These are phyloP conservation scores for Epistrophe eligans DNA, from an alignment of 2,888 invertebrate genomes.

Conservation along the genomic window DNA sequence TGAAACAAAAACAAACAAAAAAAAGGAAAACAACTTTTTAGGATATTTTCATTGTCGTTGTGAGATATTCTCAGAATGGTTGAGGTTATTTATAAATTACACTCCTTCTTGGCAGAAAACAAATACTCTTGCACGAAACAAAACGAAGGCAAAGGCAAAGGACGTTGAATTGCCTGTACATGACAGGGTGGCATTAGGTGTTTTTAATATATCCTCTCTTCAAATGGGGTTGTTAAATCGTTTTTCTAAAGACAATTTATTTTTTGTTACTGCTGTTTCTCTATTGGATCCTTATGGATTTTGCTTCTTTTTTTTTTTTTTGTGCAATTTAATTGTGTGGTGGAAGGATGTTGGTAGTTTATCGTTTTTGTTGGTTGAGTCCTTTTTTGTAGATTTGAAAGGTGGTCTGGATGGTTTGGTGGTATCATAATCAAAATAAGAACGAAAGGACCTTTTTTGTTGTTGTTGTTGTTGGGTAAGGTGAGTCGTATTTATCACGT, in stretches of 20 bases:
- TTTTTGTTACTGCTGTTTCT: constrained; percentile 42
- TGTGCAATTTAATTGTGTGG: constrained; percentile 34
- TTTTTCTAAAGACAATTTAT: constrained; percentile 70
- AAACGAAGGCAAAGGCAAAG: constrained; percentile 41
- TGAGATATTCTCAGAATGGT: constrained; percentile 40
- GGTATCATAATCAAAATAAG: constrained; percentile 10
- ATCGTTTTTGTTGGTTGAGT: constrained; percentile 33
- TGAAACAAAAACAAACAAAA: neutral
- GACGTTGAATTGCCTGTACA: constrained; percentile 67
- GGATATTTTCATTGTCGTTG: constrained; percentile 42
- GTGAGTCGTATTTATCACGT: constrained; percentile 51
- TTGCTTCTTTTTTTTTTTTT: neutral
- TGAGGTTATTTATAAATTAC: constrained; percentile 63
- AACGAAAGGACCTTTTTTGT: constrained; percentile 38
- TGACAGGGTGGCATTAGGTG: constrained; percentile 72
- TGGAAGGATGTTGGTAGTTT: constrained; percentile 61
- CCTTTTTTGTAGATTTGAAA: constrained; percentile 38
- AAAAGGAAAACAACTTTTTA: constrained; percentile 18
- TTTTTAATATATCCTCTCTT: constrained; percentile 70
- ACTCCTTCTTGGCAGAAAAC: constrained; percentile 22
- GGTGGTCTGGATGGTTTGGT: constrained; percentile 39
- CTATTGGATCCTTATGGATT: constrained; percentile 43
- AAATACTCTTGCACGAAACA: neutral
- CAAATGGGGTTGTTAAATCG: constrained; percentile 72
- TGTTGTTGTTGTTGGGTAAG: constrained; percentile 13